Evolutionary conservation across 2,888 invertebrate species (phyloP), one percentile per base, ranked within the genome.

Genomic region (Syritta pipiens): DNA sequence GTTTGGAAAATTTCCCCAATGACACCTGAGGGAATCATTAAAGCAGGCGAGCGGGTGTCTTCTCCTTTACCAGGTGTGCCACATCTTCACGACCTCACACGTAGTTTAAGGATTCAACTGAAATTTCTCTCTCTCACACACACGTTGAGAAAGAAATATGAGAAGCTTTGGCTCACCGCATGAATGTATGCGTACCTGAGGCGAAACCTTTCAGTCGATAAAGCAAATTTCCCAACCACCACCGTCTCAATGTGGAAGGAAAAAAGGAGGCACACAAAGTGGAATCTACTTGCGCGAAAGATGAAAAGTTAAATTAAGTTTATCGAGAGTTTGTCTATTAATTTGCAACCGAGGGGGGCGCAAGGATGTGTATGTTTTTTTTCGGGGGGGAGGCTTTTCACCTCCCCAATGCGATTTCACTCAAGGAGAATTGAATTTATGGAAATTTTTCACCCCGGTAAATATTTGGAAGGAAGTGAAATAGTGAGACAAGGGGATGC

Each of bases 291-390:
- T 63, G 63, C 42, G 51, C 20, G 46, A n/a, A n/a, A n/a, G 12
- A 68, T 75, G 55, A 68, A 75, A 75, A 75, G 62, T 75, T 75
- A 62, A 75, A 75, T 68, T 75, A 75, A 75, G 75, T 75, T 75
- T 75, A 75, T 62, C 49, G 62, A 37, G 75, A 75, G 75, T 68
- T 75, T 75, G 75, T 75, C 60, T 68, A 75, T 75, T 75, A 68
- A 75, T 75, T 75, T 75, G 40, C 40, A 44, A 57, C 55, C 26
- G 7, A n/a, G 37, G 24, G 53, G 53, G 20, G 24, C 7, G 17
- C 24, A 24, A 12, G 37, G 40, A 40, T 10, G 28, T 17, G 19
- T n/a, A n/a, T n/a, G n/a, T n/a, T n/a, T n/a, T n/a, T 5, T 20
- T 22, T 20, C 19, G 6, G n/a, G 19, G n/a, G n/a, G n/a, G n/a